These are phyloP conservation scores for Agrochola macilenta DNA, from an alignment of 2,888 invertebrate species.

Conservation along the genomic window DNA sequence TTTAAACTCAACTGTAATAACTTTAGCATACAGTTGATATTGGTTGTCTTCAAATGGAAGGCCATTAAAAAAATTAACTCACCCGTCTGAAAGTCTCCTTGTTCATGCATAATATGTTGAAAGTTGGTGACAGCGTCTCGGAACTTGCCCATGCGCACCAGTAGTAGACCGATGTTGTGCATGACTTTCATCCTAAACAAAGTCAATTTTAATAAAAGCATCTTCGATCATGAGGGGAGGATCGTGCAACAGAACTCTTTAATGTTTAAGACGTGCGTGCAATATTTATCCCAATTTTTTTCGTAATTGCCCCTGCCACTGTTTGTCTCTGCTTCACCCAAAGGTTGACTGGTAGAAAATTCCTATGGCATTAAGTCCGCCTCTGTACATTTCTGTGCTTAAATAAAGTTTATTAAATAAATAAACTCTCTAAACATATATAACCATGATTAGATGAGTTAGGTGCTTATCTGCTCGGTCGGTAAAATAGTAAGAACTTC, in stretches of 20 bases:
- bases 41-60: not conserved
- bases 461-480: not conserved
- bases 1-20: not conserved
- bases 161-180: conserved; percentile 98
- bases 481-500: not conserved
- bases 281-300: not conserved
- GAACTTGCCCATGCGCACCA: conserved; percentile 98
- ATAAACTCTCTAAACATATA: not conserved
- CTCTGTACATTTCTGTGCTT: no score
- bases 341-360: not conserved
- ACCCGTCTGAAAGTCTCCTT: conserved; percentile 96
- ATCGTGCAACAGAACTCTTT: not conserved
- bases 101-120: conserved; percentile 99
- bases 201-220: not conserved
- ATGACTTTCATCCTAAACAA: conserved; percentile 96
- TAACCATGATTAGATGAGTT: not conserved
- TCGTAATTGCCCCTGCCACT: not conserved
- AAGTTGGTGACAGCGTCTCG: conserved; percentile 99
- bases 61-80: not conserved
- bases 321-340: not conserved
- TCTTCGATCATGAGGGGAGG: not conserved
- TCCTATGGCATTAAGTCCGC: not conserved
- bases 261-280: no score
- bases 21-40: not conserved
- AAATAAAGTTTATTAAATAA: no score